Base-by-base conservation (phyloP, 2,797 vertebrate genomes). In the Eleutherodactylus coqui region DNA sequence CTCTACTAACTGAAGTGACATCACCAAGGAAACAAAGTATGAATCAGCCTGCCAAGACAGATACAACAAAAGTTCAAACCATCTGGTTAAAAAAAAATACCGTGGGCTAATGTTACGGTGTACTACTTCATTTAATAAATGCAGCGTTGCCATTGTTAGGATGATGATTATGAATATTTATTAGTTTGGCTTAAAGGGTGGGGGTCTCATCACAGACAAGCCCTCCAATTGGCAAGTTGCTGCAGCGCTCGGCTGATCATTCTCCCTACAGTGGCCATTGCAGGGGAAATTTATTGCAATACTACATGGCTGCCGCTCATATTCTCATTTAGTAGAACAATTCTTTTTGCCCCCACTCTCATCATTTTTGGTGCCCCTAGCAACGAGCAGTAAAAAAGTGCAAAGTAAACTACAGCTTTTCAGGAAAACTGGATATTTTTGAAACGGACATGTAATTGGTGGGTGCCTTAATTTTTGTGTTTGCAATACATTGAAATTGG, bases 71-170 rank as follows among this genome's bases (percentile, higher is more conserved):
- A 72, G 41, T 27, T 72, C 69, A 43, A 45, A 72, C 69, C 69
- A 72, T 72, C 38, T 72, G 69, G 69, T 72, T 41, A 41, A 72
- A 69, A 38, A 70, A 32, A 41, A n/a, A 72, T 27, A 16, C 19
- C 13, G n/a, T 72, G 69, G 38, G 13, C 9, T 72, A 11, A 41
- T 43, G n/a, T 72, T 72, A 13, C n/a, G 24, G 36, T 13, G 38
- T n/a, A 13, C 9, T 43, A n/a, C 69, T 34, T 60, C 29, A 29
- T 72, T 41, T n/a, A 43, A 41, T 69, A 14, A 43, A 67, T 67
- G 6, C 32, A 67, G 62, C 32, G 19, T 10, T 1, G 58, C 5
- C 58, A 13, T 5, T 29, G 27, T 17, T 16, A 64, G 3, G 27
- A 60, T 62, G 27, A 16, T 17, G 29, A 34, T 34, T 14, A 32